phyloP scores from a whole-genome alignment of 2,888 invertebrate genomes.

The Unio pictorum region DNA sequence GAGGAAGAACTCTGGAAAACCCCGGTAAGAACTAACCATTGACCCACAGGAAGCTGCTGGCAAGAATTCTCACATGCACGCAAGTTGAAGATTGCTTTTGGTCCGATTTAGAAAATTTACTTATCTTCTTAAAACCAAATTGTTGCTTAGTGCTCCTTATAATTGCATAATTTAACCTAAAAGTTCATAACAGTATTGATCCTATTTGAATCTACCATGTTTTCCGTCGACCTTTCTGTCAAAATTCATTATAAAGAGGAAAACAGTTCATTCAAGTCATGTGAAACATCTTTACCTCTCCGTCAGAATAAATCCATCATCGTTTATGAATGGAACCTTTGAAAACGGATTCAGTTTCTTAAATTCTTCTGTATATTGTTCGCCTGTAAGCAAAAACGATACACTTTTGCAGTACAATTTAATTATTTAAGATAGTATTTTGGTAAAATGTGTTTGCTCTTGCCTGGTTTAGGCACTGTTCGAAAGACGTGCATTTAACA shows the following conservation, averaged over 20 bases:
- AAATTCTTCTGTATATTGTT: conserved; percentile 78
- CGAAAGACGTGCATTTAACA: not conserved
- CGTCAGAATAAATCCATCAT: conserved; percentile 79
- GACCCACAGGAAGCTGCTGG: no score
- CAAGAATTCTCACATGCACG: no score
- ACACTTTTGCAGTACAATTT: not conserved
- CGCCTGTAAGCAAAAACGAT: conserved; percentile 71
- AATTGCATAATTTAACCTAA: no score
- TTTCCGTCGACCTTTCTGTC: no score
- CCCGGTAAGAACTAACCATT: no score
- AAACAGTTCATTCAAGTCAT: not conserved
- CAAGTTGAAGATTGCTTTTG: no score
- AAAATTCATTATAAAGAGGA: not conserved
- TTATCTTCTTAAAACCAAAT: no score
- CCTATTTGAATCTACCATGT: no score
- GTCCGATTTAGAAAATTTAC: no score
- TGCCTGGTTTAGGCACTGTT: not conserved
- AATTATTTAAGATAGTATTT: not conserved
- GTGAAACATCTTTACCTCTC: conserved; percentile 73
- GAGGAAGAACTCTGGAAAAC: no score
- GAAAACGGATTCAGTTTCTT: conserved; percentile 77
- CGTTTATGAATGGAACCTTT: conserved; percentile 80
- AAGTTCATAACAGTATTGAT: no score
- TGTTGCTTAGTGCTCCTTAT: no score
- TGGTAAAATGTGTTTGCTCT: not conserved